These are phyloP conservation scores for Pinna nobilis DNA, from an alignment of 1,140 invertebrate species.

Conservation along the genomic window DNA sequence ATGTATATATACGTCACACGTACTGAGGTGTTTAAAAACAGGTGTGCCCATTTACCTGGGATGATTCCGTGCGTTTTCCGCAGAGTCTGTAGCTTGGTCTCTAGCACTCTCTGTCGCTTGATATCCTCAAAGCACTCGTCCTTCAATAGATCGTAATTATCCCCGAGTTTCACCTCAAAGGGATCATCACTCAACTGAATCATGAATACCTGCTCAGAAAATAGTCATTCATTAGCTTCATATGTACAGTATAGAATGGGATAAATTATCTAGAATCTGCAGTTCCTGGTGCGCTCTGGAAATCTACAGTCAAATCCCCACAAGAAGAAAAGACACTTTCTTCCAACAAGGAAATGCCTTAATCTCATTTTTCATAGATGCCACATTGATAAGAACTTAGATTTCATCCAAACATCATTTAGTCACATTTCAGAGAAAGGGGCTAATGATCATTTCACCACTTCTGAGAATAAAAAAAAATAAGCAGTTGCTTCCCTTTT, in stretches of 20 bases:
- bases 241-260: no score
- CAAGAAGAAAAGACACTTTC: no score
- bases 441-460: neutral
- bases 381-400: no score
- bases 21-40: conserved; percentile 64
- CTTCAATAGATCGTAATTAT: conserved; percentile 96
- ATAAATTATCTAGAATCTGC: no score
- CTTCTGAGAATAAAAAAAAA: neutral
- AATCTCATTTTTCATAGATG: no score
- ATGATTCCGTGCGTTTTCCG: conserved; percentile 75
- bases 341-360: no score
- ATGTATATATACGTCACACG: no score
- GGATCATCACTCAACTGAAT: conserved; percentile 98
- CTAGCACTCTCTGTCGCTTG: conserved; percentile 92
- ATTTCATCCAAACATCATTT: no score
- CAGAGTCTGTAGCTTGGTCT: conserved; percentile 88
- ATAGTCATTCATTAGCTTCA: neutral
- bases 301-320: no score
- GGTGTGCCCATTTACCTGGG: neutral
- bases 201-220: conserved; percentile 78
- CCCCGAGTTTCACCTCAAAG: conserved; percentile 96
- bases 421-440: no score
- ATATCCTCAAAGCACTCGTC: conserved; percentile 97
- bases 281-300: no score
- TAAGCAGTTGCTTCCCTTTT: no score